phyloP scores from a whole-genome alignment of 2,888 invertebrate genomes.

The Mythimna vitellina region DNA sequence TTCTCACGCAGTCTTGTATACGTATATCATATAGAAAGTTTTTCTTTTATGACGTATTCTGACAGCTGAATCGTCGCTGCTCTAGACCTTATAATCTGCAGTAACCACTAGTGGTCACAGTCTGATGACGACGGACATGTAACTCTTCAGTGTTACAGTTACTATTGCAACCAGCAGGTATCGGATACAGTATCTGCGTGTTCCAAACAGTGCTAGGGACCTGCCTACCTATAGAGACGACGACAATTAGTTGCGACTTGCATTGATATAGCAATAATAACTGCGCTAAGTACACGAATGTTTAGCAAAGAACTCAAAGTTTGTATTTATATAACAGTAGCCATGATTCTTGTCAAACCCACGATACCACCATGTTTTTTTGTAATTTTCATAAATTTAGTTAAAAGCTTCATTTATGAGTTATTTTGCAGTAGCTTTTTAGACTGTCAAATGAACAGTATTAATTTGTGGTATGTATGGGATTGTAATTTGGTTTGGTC shows the following conservation, averaged over 20 bases:
- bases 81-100: background rate
- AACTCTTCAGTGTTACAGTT: background rate
- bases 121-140: background rate
- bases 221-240: background rate
- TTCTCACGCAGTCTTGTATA: background rate
- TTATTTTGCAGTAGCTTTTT: too few relatives aligned
- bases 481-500: too few relatives aligned
- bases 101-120: background rate
- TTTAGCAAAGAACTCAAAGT: background rate
- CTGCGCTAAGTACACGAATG: background rate
- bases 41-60: constrained; percentile 1
- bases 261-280: background rate
- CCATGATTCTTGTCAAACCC: background rate
- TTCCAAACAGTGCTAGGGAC: background rate
- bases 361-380: too few relatives aligned
- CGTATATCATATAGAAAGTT: background rate
- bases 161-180: background rate
- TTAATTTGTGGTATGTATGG: too few relatives aligned
- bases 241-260: too few relatives aligned
- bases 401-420: too few relatives aligned
- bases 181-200: background rate
- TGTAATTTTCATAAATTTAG: too few relatives aligned
- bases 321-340: background rate
- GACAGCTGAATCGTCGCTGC: background rate
- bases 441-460: too few relatives aligned